A percentile compares a stretch with the other conserved stretches of the same genome.
Conservation (phyloP, 2,888 invertebrate species). For the Calameuta idolon region DNA sequence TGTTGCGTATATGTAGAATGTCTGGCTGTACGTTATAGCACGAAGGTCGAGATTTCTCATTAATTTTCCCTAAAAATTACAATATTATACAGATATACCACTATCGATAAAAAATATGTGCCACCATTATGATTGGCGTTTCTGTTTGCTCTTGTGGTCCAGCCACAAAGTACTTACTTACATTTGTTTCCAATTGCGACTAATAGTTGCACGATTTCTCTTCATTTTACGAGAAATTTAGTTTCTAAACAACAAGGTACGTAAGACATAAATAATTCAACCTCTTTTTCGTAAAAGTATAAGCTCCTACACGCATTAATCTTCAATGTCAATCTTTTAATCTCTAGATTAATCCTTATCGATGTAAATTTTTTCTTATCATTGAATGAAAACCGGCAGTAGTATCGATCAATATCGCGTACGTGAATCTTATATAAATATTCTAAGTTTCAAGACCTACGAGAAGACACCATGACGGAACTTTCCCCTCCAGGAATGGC, state of each 20-base stretch:
- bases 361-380: not conserved
- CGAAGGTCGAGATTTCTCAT: constrained; percentile 9
- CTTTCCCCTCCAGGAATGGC: not conserved
- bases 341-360: not conserved
- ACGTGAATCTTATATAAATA: not conserved
- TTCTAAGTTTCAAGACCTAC: not conserved
- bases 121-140: not conserved
- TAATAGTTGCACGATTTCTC: not conserved
- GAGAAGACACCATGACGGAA: not conserved
- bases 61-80: not conserved
- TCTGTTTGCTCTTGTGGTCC: not conserved
- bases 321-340: not conserved
- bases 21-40: not conserved
- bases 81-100: not conserved
- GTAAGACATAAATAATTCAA: constrained; percentile 1
- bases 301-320: not conserved
- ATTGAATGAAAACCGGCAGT: not conserved
- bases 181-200: not conserved
- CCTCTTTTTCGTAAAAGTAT: not conserved
- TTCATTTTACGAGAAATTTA: not conserved
- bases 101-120: not conserved
- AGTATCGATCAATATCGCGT: not conserved
- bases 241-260: not conserved
- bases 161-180: not conserved
- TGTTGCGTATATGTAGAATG: constrained; percentile 9